phyloP scores from a whole-genome alignment of 2,113 vertebrate genomes.

The Daphoenositta chrysoptera region DNA sequence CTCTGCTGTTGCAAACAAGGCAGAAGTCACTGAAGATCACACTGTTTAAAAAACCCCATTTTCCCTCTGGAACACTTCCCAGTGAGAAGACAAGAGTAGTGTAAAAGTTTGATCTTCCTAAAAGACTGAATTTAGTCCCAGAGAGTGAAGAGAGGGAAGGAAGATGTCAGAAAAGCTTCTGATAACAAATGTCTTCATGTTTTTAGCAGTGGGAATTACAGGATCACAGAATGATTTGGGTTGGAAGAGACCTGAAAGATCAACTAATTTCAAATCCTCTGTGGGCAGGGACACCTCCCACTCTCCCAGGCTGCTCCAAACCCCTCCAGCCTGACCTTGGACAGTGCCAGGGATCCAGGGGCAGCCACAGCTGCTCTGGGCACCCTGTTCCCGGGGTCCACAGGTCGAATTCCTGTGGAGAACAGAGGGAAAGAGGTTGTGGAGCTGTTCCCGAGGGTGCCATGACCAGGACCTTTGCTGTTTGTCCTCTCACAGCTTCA shows the following conservation, averaged over 20 bases:
- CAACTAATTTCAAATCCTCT: neutral
- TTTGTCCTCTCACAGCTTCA: neutral
- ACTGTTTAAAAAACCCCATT: neutral
- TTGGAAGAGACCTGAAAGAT: neutral
- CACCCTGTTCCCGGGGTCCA: neutral
- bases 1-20: neutral
- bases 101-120: neutral
- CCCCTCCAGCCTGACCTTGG: neutral
- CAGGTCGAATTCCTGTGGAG: neutral
- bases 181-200: neutral
- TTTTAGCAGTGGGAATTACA: neutral
- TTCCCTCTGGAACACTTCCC: neutral
- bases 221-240: neutral
- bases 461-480: neutral
- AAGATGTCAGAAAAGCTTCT: neutral
- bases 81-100: neutral
- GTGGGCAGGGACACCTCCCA: neutral
- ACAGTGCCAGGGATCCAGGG: neutral
- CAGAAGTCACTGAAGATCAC: neutral
- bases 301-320: neutral
- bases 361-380: neutral
- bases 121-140: neutral
- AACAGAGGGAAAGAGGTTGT: neutral
- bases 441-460: neutral
- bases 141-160: neutral